Percentiles rank a stretch among this genome's conserved stretches.
Evolutionary conservation across 2,113 vertebrate species (phyloP).

Genomic region (Menidia beryllina): DNA sequence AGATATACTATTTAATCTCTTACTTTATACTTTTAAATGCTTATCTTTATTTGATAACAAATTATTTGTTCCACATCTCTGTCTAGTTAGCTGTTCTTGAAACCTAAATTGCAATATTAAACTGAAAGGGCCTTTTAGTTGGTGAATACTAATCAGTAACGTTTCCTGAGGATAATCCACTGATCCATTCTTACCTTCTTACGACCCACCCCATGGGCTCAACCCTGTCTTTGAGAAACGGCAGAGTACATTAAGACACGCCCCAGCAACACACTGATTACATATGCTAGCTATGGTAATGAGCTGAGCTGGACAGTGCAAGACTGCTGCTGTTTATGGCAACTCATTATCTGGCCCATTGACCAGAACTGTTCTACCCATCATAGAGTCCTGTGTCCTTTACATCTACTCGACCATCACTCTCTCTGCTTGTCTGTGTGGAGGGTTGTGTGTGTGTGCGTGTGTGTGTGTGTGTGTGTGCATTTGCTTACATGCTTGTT

Average conservation of each 20-base stretch:
- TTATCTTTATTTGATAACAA: constrained; percentile 12
- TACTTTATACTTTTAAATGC: constrained; percentile 9
- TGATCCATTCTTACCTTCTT: constrained; percentile 72
- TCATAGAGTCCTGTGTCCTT: constrained; percentile 79
- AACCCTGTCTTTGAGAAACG: constrained; percentile 72
- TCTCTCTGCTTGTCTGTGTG: constrained; percentile 61
- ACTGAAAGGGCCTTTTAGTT: constrained; percentile 23
- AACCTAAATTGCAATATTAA: constrained; percentile 6
- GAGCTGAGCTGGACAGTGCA: constrained; percentile 80
- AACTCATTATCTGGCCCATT: constrained; percentile 85
- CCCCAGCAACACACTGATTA: constrained; percentile 82
- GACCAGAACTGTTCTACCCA: constrained; percentile 82
- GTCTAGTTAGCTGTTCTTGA: constrained; percentile 4
- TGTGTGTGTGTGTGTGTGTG: constrained; percentile 15
- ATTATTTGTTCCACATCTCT: constrained; percentile 5
- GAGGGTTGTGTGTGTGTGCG: constrained; percentile 9
- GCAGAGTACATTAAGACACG: constrained; percentile 81
- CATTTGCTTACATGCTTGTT: constrained; percentile 33
- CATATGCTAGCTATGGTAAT: constrained; percentile 80
- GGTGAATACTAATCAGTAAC: constrained; percentile 54
- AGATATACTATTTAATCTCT: constrained; percentile 27
- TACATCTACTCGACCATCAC: constrained; percentile 74
- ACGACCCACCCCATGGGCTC: constrained; percentile 71
- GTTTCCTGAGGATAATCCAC: constrained; percentile 58
- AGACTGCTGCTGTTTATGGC: constrained; percentile 82